phyloP scores from a whole-genome alignment of 2,888 invertebrate species.

The Epirrhoe tristata region DNA sequence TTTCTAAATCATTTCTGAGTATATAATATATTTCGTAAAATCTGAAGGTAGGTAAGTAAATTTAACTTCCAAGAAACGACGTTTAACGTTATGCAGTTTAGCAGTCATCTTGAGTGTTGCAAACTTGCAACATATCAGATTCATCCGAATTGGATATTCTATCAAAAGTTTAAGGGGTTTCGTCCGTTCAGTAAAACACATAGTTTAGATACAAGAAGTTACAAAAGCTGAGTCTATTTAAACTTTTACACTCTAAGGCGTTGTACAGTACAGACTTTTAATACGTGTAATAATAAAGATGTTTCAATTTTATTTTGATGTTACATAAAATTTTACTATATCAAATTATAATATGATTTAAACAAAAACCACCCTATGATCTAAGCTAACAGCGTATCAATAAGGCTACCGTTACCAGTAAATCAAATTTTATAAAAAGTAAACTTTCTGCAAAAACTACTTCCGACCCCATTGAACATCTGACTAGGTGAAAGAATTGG shows the following conservation, averaged over 20 bases:
- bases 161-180: conserved; percentile 7
- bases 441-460: conserved; percentile 70
- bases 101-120: conserved; percentile 4
- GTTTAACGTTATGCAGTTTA: no score
- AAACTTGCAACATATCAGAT: conserved; percentile 13
- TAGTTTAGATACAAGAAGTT: conserved; percentile 1
- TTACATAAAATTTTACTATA: background rate
- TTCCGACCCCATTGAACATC: conserved; percentile 81
- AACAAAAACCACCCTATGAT: background rate
- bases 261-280: no score
- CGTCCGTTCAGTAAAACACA: conserved; percentile 24
- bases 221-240: no score
- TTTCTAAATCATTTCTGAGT: no score
- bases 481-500: conserved; percentile 82
- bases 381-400: conserved; percentile 5
- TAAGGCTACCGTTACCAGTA: conserved; percentile 56
- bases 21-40: no score
- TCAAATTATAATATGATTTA: background rate
- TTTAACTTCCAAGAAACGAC: no score
- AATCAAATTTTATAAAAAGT: conserved; percentile 69
- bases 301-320: no score
- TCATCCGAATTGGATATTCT: conserved; percentile 1
- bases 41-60: no score
- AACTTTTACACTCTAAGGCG: no score
- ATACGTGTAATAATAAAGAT: no score